Conservation (phyloP, 2,797 vertebrate genomes). For the Echiichthys vipera region DNA sequence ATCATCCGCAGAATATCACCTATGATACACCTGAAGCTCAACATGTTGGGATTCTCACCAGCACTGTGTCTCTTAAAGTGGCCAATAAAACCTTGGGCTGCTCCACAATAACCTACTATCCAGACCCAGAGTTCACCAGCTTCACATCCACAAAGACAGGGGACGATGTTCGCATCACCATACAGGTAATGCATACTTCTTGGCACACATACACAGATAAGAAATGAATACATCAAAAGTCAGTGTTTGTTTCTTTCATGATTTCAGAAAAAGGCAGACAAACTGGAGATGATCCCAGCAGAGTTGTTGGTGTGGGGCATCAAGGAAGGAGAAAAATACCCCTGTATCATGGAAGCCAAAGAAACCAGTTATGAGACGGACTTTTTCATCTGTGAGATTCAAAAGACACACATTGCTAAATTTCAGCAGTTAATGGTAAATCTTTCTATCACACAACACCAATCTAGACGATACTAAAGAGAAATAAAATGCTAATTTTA, state of each 20-base stretch:
- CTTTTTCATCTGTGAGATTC: constrained; percentile 72
- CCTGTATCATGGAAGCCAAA: constrained; percentile 73
- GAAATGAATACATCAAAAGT: not conserved
- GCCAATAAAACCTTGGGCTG: constrained; percentile 83
- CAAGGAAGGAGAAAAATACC: constrained; percentile 36
- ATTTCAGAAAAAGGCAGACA: constrained; percentile 89
- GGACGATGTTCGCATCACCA: constrained; percentile 41
- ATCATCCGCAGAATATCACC: constrained; percentile 52
- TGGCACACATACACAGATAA: fast-evolving
- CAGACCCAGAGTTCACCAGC: constrained; percentile 88
- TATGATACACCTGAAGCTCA: constrained; percentile 43
- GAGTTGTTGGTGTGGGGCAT: constrained; percentile 86
- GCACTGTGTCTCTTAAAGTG: constrained; percentile 76
- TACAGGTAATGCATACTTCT: constrained; percentile 66
- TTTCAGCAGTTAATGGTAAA: constrained; percentile 69
- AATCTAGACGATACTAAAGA: not conserved
- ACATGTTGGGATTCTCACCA: not conserved
- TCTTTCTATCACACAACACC: not conserved
- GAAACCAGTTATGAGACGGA: constrained; percentile 51
- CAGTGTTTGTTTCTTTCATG: constrained; percentile 7
- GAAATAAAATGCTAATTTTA: no score
- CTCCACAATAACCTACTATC: constrained; percentile 80
- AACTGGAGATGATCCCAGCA: constrained; percentile 80
- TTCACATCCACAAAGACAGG: constrained; percentile 69
- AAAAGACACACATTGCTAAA: fast-evolving